Percentiles rank a stretch among this genome's conserved stretches.
Conservation (phyloP, 2,797 vertebrate species). For the Cyclopterus lumpus region DNA sequence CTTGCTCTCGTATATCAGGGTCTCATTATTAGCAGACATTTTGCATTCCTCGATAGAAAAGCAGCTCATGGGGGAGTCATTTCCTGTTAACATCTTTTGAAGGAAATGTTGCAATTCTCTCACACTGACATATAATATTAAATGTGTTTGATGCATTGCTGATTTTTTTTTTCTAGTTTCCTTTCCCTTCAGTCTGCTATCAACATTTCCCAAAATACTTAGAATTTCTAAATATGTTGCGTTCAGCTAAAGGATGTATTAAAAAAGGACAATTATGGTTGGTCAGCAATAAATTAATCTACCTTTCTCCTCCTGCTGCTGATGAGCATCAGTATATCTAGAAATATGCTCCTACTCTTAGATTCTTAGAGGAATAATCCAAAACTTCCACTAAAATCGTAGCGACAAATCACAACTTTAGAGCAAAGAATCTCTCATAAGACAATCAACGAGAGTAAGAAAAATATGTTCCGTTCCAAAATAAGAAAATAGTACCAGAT, state of each 20-base stretch:
- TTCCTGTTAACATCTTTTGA: conserved; percentile 10
- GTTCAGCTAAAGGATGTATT: neutral
- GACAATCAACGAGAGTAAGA: neutral
- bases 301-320: neutral
- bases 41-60: conserved; percentile 14
- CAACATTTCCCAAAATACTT: neutral
- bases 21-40: conserved; percentile 31
- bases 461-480: neutral
- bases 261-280: neutral
- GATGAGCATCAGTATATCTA: neutral
- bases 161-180: neutral
- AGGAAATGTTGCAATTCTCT: conserved; percentile 10
- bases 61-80: neutral
- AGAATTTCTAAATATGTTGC: neutral
- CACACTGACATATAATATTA: neutral
- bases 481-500: neutral
- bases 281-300: neutral
- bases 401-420: neutral
- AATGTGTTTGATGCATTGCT: neutral
- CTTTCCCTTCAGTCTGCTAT: neutral
- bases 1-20: conserved; percentile 3
- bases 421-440: neutral
- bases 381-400: neutral
- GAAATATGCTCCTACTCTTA: neutral
- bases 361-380: neutral